Percentiles rank a stretch among this genome's conserved stretches.
Evolutionary conservation across 2,113 vertebrate genomes (phyloP).

Genomic region (Malurus cyaneus): DNA sequence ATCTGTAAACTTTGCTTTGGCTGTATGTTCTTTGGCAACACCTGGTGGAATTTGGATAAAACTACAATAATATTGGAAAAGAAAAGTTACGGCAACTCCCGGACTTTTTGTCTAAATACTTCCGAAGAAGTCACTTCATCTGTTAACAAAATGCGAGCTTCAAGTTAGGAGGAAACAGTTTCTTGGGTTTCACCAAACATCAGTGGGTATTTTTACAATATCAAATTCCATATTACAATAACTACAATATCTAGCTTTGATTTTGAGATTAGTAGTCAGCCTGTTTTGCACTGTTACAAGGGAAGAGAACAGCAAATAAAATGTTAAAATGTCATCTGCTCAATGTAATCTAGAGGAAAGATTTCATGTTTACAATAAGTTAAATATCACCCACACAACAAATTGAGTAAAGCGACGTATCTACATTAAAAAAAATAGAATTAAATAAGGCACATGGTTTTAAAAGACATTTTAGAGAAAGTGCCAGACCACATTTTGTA

Average conservation of each 20-base stretch:
- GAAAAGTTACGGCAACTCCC: background rate
- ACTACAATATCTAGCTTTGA: background rate
- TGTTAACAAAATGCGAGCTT: background rate
- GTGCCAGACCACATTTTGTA: background rate
- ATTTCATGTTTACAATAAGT: background rate
- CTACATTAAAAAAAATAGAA: background rate
- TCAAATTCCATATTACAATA: background rate
- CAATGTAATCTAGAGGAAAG: background rate
- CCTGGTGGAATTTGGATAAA: conserved; percentile 82
- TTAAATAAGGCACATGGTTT: background rate
- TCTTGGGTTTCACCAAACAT: background rate
- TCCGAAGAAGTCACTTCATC: background rate
- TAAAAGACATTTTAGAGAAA: background rate
- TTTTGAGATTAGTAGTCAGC: background rate
- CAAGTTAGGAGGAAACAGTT: background rate
- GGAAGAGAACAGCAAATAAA: background rate
- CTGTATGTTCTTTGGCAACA: conserved; percentile 84
- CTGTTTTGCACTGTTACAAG: background rate
- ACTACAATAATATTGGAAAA: conserved; percentile 66
- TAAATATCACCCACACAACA: background rate
- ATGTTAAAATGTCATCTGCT: background rate
- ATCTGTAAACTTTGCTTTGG: conserved; percentile 43
- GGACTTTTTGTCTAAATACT: background rate
- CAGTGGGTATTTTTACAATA: background rate
- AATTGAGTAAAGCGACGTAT: background rate